Conservation (phyloP, 1,140 invertebrate genomes). For the Drosophila subpulchrella region DNA sequence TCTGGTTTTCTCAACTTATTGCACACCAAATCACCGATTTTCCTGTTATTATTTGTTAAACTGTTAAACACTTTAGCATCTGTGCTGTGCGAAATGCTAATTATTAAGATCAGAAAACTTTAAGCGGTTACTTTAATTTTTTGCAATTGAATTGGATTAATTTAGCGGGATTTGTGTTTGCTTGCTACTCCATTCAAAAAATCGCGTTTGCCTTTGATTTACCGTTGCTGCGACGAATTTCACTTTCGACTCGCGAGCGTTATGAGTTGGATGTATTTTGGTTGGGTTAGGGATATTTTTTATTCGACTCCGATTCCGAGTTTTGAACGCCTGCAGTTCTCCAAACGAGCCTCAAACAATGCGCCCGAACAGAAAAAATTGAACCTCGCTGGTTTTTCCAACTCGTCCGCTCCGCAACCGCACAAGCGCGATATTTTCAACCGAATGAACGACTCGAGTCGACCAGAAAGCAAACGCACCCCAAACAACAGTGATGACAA, state of each 20-base stretch:
- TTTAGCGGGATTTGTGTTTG: slow-evolving; percentile 37
- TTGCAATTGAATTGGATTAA: slow-evolving; percentile 41
- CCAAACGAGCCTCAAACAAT: slow-evolving; percentile 44
- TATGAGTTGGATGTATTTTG: slow-evolving; percentile 9
- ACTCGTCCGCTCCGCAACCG: slow-evolving; percentile 72
- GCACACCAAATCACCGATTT: slow-evolving; percentile 64
- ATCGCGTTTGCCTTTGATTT: slow-evolving; percentile 67
- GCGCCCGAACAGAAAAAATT: slow-evolving; percentile 53
- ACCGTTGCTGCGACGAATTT: slow-evolving; percentile 70
- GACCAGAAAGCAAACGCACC: slow-evolving; percentile 44
- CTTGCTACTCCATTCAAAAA: slow-evolving; percentile 68
- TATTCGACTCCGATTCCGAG: slow-evolving; percentile 37
- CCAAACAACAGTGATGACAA: slow-evolving; percentile 4
- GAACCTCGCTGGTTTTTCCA: slow-evolving; percentile 45
- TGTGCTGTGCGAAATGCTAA: slow-evolving; percentile 40
- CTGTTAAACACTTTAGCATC: slow-evolving; percentile 72
- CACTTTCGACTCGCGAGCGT: slow-evolving; percentile 67
- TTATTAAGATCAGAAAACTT: slow-evolving; percentile 31
- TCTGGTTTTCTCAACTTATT: slow-evolving; percentile 53
- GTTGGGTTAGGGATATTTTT: slow-evolving; percentile 7
- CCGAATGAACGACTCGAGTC: slow-evolving; percentile 43
- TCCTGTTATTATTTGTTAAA: slow-evolving; percentile 46
- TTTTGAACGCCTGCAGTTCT: slow-evolving; percentile 60
- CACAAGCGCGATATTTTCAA: slow-evolving; percentile 68
- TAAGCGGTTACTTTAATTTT: slow-evolving; percentile 17